These are phyloP conservation scores for Drosophila yooni DNA, from an alignment of 2,888 invertebrate genomes.

Conservation along the genomic window DNA sequence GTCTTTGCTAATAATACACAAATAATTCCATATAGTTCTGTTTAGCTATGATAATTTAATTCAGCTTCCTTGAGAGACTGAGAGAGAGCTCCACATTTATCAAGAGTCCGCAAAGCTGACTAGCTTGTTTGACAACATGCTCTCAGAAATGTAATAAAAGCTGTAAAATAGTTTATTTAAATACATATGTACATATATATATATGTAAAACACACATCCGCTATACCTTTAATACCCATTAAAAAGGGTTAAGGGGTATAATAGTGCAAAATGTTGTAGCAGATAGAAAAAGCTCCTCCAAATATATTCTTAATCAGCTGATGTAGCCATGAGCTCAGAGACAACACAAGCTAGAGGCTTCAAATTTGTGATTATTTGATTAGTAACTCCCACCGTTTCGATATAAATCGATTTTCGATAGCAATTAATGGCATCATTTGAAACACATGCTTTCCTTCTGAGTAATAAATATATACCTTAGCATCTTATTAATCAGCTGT, in stretches of 20 bases:
- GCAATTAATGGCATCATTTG: not conserved
- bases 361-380: not conserved
- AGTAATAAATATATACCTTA: not conserved
- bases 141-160: not conserved
- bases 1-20: not conserved
- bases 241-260: not conserved
- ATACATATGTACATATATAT: not conserved
- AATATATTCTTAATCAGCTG: not conserved
- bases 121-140: conserved; percentile 1
- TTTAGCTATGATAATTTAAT: not conserved
- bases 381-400: not conserved
- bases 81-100: not conserved
- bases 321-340: not conserved
- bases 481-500: not conserved
- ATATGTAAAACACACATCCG: not conserved
- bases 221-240: not conserved
- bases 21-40: not conserved
- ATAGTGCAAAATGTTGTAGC: not conserved
- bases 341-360: not conserved
- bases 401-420: not conserved
- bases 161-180: not conserved
- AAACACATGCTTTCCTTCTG: not conserved
- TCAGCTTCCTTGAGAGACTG: not conserved
- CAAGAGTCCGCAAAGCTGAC: not conserved
- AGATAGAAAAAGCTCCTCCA: not conserved